Percentiles rank a stretch among this genome's conserved stretches.
Evolutionary conservation across 2,113 vertebrate genomes (phyloP).

Genomic region (Mohoua ochrocephala): DNA sequence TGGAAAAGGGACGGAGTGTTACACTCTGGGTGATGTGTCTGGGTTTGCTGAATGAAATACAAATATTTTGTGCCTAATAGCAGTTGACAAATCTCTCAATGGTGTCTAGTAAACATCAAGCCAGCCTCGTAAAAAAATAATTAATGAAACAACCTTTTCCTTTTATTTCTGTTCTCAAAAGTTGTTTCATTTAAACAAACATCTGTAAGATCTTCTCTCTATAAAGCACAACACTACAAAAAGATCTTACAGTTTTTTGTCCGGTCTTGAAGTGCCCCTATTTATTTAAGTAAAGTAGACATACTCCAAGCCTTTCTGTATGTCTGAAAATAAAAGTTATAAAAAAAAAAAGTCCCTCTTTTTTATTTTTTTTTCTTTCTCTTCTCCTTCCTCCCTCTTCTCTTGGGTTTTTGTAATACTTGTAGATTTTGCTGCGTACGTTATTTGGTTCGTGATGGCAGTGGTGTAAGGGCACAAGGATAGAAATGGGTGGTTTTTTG

Average conservation of each 20-base stretch:
- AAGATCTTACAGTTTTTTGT: slow-evolving; percentile 66
- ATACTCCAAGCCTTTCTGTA: slow-evolving; percentile 23
- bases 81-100: slow-evolving; percentile 67
- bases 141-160: slow-evolving; percentile 44
- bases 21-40: slow-evolving; percentile 22
- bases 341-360: not conserved
- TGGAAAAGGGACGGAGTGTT: slow-evolving; percentile 57
- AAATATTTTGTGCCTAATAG: slow-evolving; percentile 54
- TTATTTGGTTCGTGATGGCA: slow-evolving; percentile 62
- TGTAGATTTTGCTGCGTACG: slow-evolving; percentile 20
- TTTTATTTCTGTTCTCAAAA: slow-evolving; percentile 45
- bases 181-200: slow-evolving; percentile 50
- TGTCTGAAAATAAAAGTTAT: slow-evolving; percentile 31
- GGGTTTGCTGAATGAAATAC: slow-evolving; percentile 20
- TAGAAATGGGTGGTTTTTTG: slow-evolving; percentile 66
- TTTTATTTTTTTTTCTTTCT: not conserved
- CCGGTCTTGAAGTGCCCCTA: slow-evolving; percentile 68
- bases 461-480: slow-evolving; percentile 70
- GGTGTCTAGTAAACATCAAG: slow-evolving; percentile 59
- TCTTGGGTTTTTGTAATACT: slow-evolving; percentile 47
- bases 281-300: slow-evolving; percentile 72
- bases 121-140: slow-evolving; percentile 55
- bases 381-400: not conserved
- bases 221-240: slow-evolving; percentile 83
- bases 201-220: slow-evolving; percentile 70